A percentile compares a stretch with the other conserved stretches of the same genome.
Evolutionary conservation across 2,113 vertebrate species (phyloP).

Genomic region (Fregata magnificens): DNA sequence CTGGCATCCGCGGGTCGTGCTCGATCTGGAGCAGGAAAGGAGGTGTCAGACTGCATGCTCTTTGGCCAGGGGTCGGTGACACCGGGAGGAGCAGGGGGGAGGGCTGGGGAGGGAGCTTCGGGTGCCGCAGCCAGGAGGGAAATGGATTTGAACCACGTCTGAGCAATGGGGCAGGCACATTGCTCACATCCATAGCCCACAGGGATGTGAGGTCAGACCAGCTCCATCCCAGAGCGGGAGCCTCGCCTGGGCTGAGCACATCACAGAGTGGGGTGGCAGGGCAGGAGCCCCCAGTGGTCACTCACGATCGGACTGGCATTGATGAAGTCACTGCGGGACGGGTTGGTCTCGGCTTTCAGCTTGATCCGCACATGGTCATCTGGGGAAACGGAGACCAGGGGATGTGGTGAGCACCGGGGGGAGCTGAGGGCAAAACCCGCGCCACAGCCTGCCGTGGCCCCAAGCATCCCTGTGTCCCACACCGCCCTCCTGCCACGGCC

Average conservation of each 20-base stretch:
- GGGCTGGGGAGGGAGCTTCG: neutral
- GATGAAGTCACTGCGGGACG: slow-evolving; percentile 92
- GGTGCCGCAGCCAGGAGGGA: neutral
- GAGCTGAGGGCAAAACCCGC: neutral
- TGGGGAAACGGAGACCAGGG: slow-evolving; percentile 21
- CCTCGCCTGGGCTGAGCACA: neutral
- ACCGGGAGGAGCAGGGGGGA: neutral
- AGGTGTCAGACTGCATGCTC: accelerated
- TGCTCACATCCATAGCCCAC: neutral
- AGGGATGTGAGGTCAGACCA: neutral
- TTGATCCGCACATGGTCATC: slow-evolving; percentile 96
- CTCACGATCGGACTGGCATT: slow-evolving; percentile 96
- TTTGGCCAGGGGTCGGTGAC: neutral
- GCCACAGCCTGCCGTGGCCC: accelerated
- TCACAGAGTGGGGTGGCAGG: accelerated
- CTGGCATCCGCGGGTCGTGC: slow-evolving; percentile 94
- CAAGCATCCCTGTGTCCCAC: neutral
- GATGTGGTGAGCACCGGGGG: neutral
- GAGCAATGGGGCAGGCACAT: neutral
- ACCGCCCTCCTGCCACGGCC: neutral
- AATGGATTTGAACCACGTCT: neutral
- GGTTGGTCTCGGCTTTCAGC: slow-evolving; percentile 87
- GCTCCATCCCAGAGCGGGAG: neutral
- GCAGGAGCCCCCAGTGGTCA: neutral
- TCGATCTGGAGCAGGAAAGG: slow-evolving; percentile 80